Percentiles rank a stretch among this genome's conserved stretches.
Evolutionary conservation across 2,888 invertebrate genomes (phyloP).

Genomic region (Lasioglossum marginatum): DNA sequence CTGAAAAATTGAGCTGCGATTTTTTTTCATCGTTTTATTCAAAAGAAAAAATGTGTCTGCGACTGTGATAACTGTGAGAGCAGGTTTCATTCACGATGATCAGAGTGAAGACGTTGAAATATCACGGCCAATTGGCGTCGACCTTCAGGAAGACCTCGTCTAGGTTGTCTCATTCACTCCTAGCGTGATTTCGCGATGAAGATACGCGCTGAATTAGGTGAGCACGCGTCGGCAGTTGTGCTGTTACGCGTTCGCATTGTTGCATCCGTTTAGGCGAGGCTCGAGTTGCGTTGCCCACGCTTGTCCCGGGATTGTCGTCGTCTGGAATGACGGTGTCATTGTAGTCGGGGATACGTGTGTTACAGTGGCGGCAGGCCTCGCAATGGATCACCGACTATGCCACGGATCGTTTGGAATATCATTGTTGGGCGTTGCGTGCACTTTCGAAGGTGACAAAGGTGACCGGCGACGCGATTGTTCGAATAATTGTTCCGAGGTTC

Average conservation of each 20-base stretch:
- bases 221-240: constrained; percentile 38
- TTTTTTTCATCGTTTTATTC: too few species aligned
- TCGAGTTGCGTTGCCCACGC: constrained; percentile 77
- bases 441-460: constrained; percentile 68
- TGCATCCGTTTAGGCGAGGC: constrained; percentile 76
- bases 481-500: constrained; percentile 37
- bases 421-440: constrained; percentile 67
- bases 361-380: constrained; percentile 64
- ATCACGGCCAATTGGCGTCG: constrained; percentile 33
- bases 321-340: constrained; percentile 71
- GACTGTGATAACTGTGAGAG: background rate
- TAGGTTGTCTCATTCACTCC: constrained; percentile 28
- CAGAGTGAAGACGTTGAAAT: background rate
- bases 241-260: constrained; percentile 59
- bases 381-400: constrained; percentile 74
- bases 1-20: background rate
- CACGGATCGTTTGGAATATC: constrained; percentile 73
- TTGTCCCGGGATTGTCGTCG: constrained; percentile 62
- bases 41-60: too few species aligned
- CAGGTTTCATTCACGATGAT: constrained; percentile 30
- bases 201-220: constrained; percentile 1
- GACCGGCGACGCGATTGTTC: constrained; percentile 53
- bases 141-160: constrained; percentile 41
- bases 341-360: constrained; percentile 55
- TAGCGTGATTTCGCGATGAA: background rate